A percentile compares a stretch with the other conserved stretches of the same genome.
phyloP scores from a whole-genome alignment of 2,113 vertebrate genomes.

The Budorcas taxicolor region DNA sequence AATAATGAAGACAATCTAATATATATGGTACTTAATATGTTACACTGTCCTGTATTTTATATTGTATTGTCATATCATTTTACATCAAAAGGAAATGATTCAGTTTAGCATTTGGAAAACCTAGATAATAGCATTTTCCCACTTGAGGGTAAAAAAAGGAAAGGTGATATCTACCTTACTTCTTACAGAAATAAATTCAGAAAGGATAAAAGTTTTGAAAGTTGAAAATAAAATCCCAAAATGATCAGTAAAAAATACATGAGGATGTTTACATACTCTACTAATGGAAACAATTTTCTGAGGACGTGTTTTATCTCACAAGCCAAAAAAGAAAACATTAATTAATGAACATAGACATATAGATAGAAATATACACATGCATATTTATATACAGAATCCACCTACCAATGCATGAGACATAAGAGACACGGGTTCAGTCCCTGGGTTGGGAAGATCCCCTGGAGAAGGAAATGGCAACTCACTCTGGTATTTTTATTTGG shows the following conservation, averaged over 20 bases:
- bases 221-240: background rate
- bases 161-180: background rate
- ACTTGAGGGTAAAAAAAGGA: background rate
- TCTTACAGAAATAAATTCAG: background rate
- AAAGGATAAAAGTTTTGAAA: background rate
- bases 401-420: background rate
- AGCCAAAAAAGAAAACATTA: background rate
- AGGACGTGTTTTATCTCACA: background rate
- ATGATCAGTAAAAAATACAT: background rate
- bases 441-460: background rate
- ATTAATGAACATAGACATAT: background rate
- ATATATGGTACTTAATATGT: background rate
- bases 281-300: background rate
- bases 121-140: background rate
- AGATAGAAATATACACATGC: background rate
- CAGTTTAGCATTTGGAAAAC: background rate
- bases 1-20: background rate
- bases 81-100: background rate
- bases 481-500: background rate
- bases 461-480: background rate
- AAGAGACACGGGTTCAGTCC: background rate
- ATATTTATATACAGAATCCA: background rate
- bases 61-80: background rate
- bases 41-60: background rate
- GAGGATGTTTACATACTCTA: background rate